Conservation (phyloP, 2,797 vertebrate genomes). For the Crenuchus spilurus region DNA sequence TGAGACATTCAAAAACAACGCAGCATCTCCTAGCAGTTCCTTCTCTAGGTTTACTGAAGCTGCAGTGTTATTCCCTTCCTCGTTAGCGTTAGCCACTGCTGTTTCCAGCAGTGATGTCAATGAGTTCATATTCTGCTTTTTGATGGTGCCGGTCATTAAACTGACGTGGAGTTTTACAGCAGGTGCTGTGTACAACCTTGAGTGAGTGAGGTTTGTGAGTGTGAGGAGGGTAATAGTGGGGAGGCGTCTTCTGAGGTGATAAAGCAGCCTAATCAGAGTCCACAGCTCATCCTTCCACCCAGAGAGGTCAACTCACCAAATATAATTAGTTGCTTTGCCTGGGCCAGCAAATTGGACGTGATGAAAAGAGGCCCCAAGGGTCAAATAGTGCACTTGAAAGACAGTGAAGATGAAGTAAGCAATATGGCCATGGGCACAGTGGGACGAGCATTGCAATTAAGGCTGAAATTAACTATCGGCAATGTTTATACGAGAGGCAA, state of each 20-base stretch:
- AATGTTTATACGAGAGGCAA: constrained; percentile 59
- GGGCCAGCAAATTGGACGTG: constrained; percentile 73
- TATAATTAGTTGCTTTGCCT: constrained; percentile 76
- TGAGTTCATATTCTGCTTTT: constrained; percentile 15
- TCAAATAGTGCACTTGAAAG: constrained; percentile 68
- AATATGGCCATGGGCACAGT: constrained; percentile 63
- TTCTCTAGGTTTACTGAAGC: background rate
- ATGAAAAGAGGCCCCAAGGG: constrained; percentile 74
- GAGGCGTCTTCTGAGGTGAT: constrained; percentile 70
- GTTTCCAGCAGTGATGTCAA: constrained; percentile 14
- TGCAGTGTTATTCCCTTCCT: background rate
- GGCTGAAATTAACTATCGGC: constrained; percentile 63
- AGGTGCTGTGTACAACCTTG: constrained; percentile 71
- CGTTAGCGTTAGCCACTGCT: constrained; percentile 6
- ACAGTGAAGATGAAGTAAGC: constrained; percentile 70
- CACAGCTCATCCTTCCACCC: constrained; percentile 68
- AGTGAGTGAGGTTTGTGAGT: constrained; percentile 69
- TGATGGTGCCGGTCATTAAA: constrained; percentile 56
- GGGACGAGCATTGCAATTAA: constrained; percentile 69
- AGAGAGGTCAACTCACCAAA: constrained; percentile 74
- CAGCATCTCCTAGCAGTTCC: background rate
- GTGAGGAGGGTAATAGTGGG: constrained; percentile 73
- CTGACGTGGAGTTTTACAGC: constrained; percentile 68
- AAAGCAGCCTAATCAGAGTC: constrained; percentile 79
- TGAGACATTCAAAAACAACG: background rate